Percentiles rank a stretch among this genome's conserved stretches.
These are phyloP conservation scores for Plecturocebus donacophilus DNA, from an alignment of 2,113 vertebrate genomes.

Conservation along the genomic window DNA sequence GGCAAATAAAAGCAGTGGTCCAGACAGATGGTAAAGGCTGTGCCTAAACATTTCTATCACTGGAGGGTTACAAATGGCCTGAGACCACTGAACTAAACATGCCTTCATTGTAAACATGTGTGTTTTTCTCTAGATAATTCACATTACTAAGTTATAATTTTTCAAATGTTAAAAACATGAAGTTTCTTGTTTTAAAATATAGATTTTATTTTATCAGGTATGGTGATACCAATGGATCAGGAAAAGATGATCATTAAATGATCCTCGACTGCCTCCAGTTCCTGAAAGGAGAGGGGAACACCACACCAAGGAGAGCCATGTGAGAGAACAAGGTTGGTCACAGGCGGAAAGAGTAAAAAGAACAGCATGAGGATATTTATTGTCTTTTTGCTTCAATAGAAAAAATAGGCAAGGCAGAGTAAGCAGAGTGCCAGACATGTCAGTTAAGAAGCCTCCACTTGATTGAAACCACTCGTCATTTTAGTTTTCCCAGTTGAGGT, in stretches of 20 bases:
- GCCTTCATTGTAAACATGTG: accelerated
- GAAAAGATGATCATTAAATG: neutral
- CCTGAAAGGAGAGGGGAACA: neutral
- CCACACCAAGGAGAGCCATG: neutral
- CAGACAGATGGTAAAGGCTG: neutral
- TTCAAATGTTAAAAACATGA: neutral
- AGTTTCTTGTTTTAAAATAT: neutral
- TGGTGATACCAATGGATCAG: neutral
- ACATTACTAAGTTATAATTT: neutral
- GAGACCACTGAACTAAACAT: neutral
- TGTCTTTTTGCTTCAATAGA: neutral
- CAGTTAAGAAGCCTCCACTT: neutral
- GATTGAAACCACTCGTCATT: neutral
- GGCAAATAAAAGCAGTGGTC: neutral
- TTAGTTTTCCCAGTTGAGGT: neutral
- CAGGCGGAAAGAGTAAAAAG: too few species aligned
- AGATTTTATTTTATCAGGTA: neutral
- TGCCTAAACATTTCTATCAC: neutral
- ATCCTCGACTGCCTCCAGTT: neutral
- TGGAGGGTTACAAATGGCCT: neutral
- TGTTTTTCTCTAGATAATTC: neutral
- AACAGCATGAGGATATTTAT: neutral
- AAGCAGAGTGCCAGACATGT: neutral
- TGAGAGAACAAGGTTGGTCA: neutral
- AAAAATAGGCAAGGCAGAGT: neutral